Evolutionary conservation across 1,140 invertebrate species (phyloP), one percentile per base, ranked within the genome.

Genomic region (Zaprionus vittiger): DNA sequence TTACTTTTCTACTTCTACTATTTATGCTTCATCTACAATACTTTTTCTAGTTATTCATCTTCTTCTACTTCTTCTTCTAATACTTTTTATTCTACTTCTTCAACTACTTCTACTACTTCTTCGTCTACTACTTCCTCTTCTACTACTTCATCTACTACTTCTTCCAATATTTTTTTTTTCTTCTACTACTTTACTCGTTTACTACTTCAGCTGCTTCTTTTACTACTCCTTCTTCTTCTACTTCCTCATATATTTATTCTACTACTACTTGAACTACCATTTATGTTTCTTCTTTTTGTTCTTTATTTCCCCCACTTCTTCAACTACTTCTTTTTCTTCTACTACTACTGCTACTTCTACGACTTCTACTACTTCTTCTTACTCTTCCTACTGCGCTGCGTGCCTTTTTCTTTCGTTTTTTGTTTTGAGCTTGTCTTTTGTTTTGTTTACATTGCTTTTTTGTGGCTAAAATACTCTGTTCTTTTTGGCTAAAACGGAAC

Each of bases 391-490:
- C n/a, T 34, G 3, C 31, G 31, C 9, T 34, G 56, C 49, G 37
- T 62, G 38, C 38, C 56, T 69, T 69, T 41, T 38, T 70, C 31
- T 70, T 20, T 57, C 17, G 41, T 17, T 44, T 74, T 73, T 69
- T 73, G 72, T 69, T 73, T 68, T 73, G 64, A 41, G 54, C 34
- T 66, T 54, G 28, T 31, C 28, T 71, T 64, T 69, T 75, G 60
- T 71, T 64, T 69, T 75, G 60, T 75, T 75, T 75, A 71, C 73
- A 57, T 70, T 63, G 34, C 41, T 31, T 14, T 60, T 15, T 6
- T 34, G 0, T 34, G 44, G 34, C 37, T 54, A 37, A 14, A 57
- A 5, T 38, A 28, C 38, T 49, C 22, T 38, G 20, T 14, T 60
- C 34, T 28, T 20, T 73, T 65, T 26, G 17, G 3, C 49, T 55